A percentile compares a stretch with the other conserved stretches of the same genome.
phyloP scores from a whole-genome alignment of 2,797 vertebrate genomes.

The Squalus acanthias region DNA sequence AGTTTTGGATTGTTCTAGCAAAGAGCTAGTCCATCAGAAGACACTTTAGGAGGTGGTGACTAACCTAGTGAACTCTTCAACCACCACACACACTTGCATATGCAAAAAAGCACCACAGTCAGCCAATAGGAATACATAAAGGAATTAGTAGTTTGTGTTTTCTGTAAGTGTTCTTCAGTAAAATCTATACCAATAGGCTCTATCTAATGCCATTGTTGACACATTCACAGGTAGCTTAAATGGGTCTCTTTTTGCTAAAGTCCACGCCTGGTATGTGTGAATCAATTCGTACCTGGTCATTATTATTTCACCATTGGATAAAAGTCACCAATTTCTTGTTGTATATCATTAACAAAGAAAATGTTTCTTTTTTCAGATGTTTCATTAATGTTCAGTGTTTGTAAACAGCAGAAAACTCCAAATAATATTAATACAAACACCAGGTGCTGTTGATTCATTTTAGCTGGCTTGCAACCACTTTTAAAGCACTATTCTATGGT shows the following conservation, averaged over 20 bases:
- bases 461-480: not conserved
- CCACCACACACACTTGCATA: not conserved
- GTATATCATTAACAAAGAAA: not conserved
- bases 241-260: not conserved
- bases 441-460: not conserved
- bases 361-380: not conserved
- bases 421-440: slow-evolving; percentile 3
- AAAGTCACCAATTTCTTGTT: not conserved
- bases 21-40: not conserved
- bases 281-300: not conserved
- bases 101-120: not conserved
- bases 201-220: not conserved
- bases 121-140: not conserved
- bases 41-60: not conserved
- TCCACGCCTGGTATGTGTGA: not conserved
- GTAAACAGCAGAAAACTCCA: not conserved
- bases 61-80: not conserved
- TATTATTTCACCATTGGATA: not conserved
- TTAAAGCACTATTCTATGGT: not conserved
- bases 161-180: not conserved
- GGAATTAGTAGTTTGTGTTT: not conserved
- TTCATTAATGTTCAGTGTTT: not conserved
- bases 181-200: not conserved
- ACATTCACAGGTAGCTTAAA: not conserved
- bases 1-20: not conserved